These are phyloP conservation scores for Ptiloglossa arizonensis DNA, from an alignment of 1,140 invertebrate genomes.

Conservation along the genomic window DNA sequence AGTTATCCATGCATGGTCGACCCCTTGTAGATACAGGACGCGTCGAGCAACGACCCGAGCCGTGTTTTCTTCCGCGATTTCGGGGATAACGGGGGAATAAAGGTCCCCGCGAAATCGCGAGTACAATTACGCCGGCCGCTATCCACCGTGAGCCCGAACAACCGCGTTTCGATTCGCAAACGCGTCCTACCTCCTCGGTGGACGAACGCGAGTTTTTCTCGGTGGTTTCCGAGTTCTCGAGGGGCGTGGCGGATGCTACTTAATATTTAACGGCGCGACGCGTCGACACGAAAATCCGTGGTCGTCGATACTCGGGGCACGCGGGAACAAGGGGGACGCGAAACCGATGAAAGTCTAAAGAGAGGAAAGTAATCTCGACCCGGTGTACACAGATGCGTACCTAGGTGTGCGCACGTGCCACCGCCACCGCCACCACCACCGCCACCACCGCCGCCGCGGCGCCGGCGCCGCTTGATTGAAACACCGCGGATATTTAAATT, in stretches of 20 bases:
- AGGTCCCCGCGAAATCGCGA: not conserved
- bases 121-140: too few relatives aligned
- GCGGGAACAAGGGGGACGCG: not conserved
- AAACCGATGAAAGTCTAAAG: slow-evolving; percentile 48
- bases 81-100: not conserved
- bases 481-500: slow-evolving; percentile 73
- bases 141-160: too few relatives aligned
- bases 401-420: slow-evolving; percentile 44
- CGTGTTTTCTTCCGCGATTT: slow-evolving; percentile 3
- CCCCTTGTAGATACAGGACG: slow-evolving; percentile 14
- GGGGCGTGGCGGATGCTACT: slow-evolving; percentile 13
- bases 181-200: too few relatives aligned
- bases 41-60: not conserved
- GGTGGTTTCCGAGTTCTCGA: slow-evolving; percentile 48
- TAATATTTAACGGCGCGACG: slow-evolving; percentile 60
- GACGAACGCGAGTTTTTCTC: slow-evolving; percentile 30
- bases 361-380: slow-evolving; percentile 53
- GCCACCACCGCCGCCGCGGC: too few relatives aligned
- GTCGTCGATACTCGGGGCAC: slow-evolving; percentile 28
- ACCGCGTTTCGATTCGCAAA: too few relatives aligned
- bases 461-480: slow-evolving; percentile 67
- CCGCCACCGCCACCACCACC: too few relatives aligned
- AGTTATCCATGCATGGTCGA: slow-evolving; percentile 32
- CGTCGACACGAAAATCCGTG: slow-evolving; percentile 50
- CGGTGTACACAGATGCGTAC: slow-evolving; percentile 35